Conservation (phyloP, 30 jellyfish, hydroid and myxozoan genomes). For the Aurelia aurita region DNA sequence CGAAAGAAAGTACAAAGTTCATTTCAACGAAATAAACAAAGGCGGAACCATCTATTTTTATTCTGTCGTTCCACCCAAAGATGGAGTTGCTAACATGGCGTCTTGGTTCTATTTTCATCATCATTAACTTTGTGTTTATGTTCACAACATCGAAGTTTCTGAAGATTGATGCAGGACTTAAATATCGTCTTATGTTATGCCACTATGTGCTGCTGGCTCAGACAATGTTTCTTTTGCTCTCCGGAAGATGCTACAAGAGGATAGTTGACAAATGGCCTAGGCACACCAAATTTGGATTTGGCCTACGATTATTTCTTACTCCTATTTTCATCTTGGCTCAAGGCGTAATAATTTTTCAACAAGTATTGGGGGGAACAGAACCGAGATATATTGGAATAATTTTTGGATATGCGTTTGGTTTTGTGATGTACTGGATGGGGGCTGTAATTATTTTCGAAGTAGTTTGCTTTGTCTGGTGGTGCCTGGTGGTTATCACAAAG, state of each 20-base stretch:
- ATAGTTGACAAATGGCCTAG: constrained; percentile 34
- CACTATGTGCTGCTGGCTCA: constrained; percentile 17
- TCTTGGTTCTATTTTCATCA: constrained; percentile 20
- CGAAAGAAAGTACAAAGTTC: no score
- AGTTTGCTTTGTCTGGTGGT: constrained; percentile 5
- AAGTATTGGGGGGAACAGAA: constrained; percentile 50
- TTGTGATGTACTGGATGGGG: constrained; percentile 43
- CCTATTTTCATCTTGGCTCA: constrained; percentile 55
- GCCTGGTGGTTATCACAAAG: no score
- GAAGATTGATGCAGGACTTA: constrained; percentile 16
- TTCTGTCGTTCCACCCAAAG: no score
- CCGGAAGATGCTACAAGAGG: constrained; percentile 23
- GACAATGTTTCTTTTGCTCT: constrained; percentile 36
- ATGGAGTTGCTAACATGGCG: constrained; percentile 22
- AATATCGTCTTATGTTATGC: constrained; percentile 20
- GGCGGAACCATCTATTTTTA: no score
- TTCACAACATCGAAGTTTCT: constrained; percentile 32
- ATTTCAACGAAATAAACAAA: background rate
- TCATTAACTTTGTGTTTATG: constrained; percentile 27
- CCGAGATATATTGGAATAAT: constrained; percentile 38
- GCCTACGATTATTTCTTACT: constrained; percentile 35
- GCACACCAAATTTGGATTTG: constrained; percentile 29
- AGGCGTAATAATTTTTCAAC: constrained; percentile 47
- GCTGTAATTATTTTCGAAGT: constrained; percentile 29
- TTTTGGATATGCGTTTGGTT: constrained; percentile 63